These are phyloP conservation scores for Alligator mississippiensis DNA, from an alignment of 2,113 vertebrate species.

Conservation along the genomic window DNA sequence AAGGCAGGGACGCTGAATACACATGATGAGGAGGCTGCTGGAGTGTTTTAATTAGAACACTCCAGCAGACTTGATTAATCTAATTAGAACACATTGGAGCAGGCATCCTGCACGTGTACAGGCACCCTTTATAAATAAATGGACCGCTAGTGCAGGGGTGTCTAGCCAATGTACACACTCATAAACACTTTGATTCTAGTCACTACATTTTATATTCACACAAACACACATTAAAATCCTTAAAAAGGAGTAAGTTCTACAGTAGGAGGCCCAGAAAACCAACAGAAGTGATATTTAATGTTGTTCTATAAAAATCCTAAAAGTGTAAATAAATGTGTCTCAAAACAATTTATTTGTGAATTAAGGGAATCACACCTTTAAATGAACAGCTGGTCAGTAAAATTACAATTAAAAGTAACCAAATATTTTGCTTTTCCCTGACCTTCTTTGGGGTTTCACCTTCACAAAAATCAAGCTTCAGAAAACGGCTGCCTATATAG, in stretches of 20 bases:
- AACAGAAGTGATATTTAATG: neutral
- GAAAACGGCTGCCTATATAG: neutral
- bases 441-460: neutral
- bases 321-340: neutral
- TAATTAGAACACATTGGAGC: too few relatives aligned
- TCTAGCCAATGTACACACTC: fast-evolving
- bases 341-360: neutral
- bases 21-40: too few relatives aligned
- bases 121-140: too few relatives aligned
- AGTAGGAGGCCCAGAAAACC: neutral
- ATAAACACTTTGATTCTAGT: neutral
- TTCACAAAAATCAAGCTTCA: neutral
- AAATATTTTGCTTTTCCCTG: neutral
- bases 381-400: neutral
- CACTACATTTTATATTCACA: fast-evolving
- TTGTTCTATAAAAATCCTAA: neutral
- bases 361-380: neutral
- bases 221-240: too few relatives aligned
- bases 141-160: fast-evolving
- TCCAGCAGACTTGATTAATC: too few relatives aligned
- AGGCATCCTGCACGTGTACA: too few relatives aligned
- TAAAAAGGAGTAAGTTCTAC: neutral
- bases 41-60: too few relatives aligned
- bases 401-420: neutral
- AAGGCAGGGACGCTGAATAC: too few relatives aligned